A percentile compares a stretch with the other conserved stretches of the same genome.
Conservation (phyloP, 2,888 invertebrate species). For the Lasioglossum lativentre region DNA sequence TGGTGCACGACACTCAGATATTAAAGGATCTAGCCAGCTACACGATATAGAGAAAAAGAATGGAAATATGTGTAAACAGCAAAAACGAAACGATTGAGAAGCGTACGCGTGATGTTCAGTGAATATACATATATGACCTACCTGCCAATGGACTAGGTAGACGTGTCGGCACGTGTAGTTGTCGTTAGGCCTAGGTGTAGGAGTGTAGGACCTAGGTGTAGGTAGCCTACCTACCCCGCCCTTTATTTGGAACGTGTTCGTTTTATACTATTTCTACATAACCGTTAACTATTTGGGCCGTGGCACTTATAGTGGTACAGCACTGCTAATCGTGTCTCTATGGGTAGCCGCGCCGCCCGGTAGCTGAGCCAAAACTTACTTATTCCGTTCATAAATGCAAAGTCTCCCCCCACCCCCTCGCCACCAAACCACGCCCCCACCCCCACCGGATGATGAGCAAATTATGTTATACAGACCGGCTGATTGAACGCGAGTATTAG, state of each 20-base stretch:
- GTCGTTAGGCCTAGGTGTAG: constrained; percentile 79
- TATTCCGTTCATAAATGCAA: constrained; percentile 66
- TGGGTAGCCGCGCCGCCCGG: constrained; percentile 78
- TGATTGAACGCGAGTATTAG: constrained; percentile 32
- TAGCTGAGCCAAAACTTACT: constrained; percentile 77
- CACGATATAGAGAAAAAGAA: constrained; percentile 6
- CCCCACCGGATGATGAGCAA: constrained; percentile 47
- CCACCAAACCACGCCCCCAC: constrained; percentile 48
- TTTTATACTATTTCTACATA: constrained; percentile 57
- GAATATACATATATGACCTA: constrained; percentile 56
- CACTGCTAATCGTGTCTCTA: constrained; percentile 83
- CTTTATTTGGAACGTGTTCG: constrained; percentile 75
- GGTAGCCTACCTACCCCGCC: constrained; percentile 79
- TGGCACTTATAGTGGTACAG: constrained; percentile 82
- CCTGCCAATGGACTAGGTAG: constrained; percentile 72
- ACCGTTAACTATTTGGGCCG: constrained; percentile 71
- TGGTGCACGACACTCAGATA: constrained; percentile 36
- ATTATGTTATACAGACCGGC: constrained; percentile 37
- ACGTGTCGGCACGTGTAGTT: constrained; percentile 81
- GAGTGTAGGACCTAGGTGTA: constrained; percentile 81
- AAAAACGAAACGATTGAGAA: constrained; percentile 26
- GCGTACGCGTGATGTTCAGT: constrained; percentile 44
- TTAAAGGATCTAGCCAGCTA: constrained; percentile 30
- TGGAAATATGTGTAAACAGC: background rate
- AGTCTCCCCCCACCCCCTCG: constrained; percentile 58